Evolutionary conservation across 1,140 invertebrate genomes (phyloP), one percentile per base, ranked within the genome.

Genomic region (Anthonomus grandis): DNA sequence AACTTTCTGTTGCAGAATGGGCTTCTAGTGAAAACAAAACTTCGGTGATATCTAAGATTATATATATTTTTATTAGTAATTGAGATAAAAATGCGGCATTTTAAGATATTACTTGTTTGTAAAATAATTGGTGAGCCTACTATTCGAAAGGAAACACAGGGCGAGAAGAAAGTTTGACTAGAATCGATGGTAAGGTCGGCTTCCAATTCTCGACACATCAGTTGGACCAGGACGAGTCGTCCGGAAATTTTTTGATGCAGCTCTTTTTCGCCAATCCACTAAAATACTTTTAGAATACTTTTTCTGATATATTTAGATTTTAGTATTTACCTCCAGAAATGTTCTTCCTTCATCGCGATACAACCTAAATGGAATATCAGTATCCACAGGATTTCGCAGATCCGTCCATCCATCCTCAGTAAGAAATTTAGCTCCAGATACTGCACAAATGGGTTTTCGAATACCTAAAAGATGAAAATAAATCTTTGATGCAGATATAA

Each of bases 181-280:
- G 69, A 75, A 59, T 69, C 70, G 48, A 78, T 79, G 17, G 75
- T 68, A 0, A 74, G 66, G 5, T 74, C 67, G 5, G 79, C 76
- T 1, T 81, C 77, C 36, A 87, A 82, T 70, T 92, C 89, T 52
- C 88, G 80, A 64, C 91, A 93, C 52, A 90, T 81, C 9, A 93
- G 72, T 57, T 86, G 81, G 0, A 90, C 86, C 23, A 91, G 76
- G 60, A 93, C 82, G 10, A 93, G 78, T 38, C 89, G 81, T 0
- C 90, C 90, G 63, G 90, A 85, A 73, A 91, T 86, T 42, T 82
- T 79, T 19, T 78, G 74, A 13, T 87, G 79, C 2, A 90, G 74
- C 25, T 86, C 84, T 1, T 82, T 71, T 66, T 91, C 87, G 2
- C 90, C 90, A 49, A 84, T 81, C 91, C 91, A 93, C 86, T 92